phyloP scores from a whole-genome alignment of 2,888 invertebrate genomes.

The Lumbricus terrestris region DNA sequence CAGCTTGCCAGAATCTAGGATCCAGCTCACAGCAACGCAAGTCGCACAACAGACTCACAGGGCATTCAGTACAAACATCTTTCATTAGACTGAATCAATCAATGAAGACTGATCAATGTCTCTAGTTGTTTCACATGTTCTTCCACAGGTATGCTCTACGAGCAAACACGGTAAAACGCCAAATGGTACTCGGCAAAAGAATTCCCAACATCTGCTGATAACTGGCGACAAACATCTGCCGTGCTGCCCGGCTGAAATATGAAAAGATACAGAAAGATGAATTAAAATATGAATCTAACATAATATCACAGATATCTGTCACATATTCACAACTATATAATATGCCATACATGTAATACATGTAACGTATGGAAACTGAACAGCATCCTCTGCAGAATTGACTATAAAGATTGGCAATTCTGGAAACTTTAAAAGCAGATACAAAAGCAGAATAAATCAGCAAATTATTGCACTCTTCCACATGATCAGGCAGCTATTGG shows the following conservation, averaged over 20 bases:
- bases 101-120: background rate
- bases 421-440: too few species aligned
- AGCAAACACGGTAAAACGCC: conserved; percentile 7
- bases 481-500: too few species aligned
- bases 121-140: background rate
- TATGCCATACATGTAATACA: too few species aligned
- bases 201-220: background rate
- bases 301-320: too few species aligned
- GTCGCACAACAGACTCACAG: background rate
- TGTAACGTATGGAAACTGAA: background rate
- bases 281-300: background rate
- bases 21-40: background rate
- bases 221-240: background rate
- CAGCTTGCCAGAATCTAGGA: background rate
- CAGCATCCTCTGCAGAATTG: background rate
- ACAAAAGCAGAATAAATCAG: too few species aligned
- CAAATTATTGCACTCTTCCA: too few species aligned
- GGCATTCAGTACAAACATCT: background rate
- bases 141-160: background rate
- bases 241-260: background rate
- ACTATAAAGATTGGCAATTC: background rate
- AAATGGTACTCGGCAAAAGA: background rate
- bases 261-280: background rate
- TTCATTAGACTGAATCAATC: background rate
- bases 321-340: too few species aligned